A percentile compares a stretch with the other conserved stretches of the same genome.
phyloP scores from a whole-genome alignment of 2,797 vertebrate genomes.

The Xiphorhynchus erythropygius region DNA sequence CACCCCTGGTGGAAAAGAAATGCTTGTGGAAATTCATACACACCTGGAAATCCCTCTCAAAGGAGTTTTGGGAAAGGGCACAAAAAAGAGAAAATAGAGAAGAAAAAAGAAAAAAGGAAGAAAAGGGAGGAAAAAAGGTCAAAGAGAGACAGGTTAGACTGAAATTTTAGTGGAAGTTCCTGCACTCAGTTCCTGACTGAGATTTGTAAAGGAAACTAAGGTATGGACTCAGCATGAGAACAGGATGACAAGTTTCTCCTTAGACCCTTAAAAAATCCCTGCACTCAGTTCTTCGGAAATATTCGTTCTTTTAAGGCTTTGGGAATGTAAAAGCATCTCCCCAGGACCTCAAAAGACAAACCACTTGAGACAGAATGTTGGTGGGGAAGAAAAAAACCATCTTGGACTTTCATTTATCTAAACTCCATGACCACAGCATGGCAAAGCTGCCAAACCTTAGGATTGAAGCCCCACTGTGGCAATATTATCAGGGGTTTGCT shows the following conservation, averaged over 20 bases:
- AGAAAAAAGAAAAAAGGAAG: neutral
- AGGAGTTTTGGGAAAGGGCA: neutral
- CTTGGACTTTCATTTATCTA: neutral
- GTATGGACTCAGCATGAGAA: neutral
- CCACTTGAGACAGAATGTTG: accelerated
- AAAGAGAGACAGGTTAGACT: neutral
- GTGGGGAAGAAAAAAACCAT: too few species aligned
- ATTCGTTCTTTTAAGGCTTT: neutral
- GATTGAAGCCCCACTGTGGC: neutral
- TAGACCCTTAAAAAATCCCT: neutral
- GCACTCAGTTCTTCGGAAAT: neutral
- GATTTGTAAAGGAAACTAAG: neutral
- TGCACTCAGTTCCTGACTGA: neutral
- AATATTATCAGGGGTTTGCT: neutral
- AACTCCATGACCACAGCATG: neutral
- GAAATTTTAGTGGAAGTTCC: neutral
- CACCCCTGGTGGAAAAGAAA: neutral
- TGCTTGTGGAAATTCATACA: neutral
- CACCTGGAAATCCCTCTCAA: neutral
- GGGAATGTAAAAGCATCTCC: neutral
- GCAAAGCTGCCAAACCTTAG: neutral
- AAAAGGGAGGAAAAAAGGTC: neutral
- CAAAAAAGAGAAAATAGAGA: neutral
- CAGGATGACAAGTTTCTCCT: neutral
- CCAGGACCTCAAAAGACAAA: neutral